Base-by-base conservation (phyloP, 2,797 vertebrate species). In the Salarias fasciatus region DNA sequence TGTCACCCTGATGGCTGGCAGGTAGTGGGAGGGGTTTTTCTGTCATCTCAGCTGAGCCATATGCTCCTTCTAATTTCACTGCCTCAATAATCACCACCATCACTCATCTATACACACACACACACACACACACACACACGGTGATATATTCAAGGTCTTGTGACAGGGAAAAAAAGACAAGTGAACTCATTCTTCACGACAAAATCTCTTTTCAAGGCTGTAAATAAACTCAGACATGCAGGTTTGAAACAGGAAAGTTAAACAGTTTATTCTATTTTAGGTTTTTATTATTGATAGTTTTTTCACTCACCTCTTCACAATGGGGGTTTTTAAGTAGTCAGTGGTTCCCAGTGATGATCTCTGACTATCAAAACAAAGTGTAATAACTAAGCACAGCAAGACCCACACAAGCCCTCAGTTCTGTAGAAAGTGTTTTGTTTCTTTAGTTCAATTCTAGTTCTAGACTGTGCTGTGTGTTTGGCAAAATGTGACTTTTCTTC, bases 41-140 rank as follows among this genome's bases (percentile, higher is more conserved):
- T 80, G 84, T 90, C 83, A 82, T 87, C 72, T 83, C 81, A 71
- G 64, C 76, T 58, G 63, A 84, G 79, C 90, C 91, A 90, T 92
- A 91, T 91, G 88, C 81, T 89, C 69, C 65, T 54, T 63, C 72
- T 88, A 91, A 90, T 90, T 90, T 84, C 73, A 75, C 85, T 73
- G 84, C 85, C 67, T 83, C 77, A 82, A 75, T 91, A 91, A 90
- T 88, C 78, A 71, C 74, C 72, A 13, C 80, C 79, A 90, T 92
- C 77, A 88, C 72, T 92, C 90, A 90, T 88, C 67, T 72, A 51
- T 54, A 70, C 47, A 48, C 53, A 46, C 65, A 62, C 63, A 67
- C 48, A 52, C 43, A 44, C 30, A 47, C 49, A 52, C 38, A 67
- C 48, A 52, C 43, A 44, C 30, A 47, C 49, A 52, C 38, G 2